Percentiles rank a stretch among this genome's conserved stretches.
Conservation (phyloP, 2,113 vertebrate genomes). For the Phoxinus phoxinus region DNA sequence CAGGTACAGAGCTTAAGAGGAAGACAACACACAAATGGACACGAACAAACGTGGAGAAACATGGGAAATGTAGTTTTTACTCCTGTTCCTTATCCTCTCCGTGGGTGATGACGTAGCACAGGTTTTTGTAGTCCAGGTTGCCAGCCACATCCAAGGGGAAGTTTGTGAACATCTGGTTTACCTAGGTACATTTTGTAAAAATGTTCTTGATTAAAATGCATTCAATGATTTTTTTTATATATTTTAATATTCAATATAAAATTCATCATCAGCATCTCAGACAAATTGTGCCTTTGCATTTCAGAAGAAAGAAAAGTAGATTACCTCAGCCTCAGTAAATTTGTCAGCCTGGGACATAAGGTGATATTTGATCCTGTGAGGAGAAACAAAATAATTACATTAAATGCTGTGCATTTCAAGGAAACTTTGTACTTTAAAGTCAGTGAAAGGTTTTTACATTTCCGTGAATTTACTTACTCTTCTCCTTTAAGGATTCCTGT, state of each 20-base stretch:
- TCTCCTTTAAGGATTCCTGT: constrained; percentile 87
- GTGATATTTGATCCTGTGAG: constrained; percentile 85
- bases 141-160: constrained; percentile 89
- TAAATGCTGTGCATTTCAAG: neutral
- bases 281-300: neutral
- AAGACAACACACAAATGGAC: constrained; percentile 7
- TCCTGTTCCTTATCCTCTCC: constrained; percentile 88
- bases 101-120: constrained; percentile 90
- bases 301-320: constrained; percentile 10
- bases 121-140: constrained; percentile 89
- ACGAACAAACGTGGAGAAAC: neutral
- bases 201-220: neutral
- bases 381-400: constrained; percentile 15
- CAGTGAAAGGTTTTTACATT: neutral
- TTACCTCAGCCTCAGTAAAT: constrained; percentile 89
- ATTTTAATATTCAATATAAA: neutral
- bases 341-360: constrained; percentile 92
- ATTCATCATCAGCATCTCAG: neutral
- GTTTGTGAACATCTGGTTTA: constrained; percentile 88
- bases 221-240: neutral
- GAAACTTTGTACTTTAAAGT: neutral
- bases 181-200: constrained; percentile 61
- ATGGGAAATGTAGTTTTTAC: constrained; percentile 47
- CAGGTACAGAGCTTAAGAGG: constrained; percentile 12
- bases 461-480: constrained; percentile 77